phyloP scores from a whole-genome alignment of 2,113 vertebrate species.

The Catharus bicknelli region DNA sequence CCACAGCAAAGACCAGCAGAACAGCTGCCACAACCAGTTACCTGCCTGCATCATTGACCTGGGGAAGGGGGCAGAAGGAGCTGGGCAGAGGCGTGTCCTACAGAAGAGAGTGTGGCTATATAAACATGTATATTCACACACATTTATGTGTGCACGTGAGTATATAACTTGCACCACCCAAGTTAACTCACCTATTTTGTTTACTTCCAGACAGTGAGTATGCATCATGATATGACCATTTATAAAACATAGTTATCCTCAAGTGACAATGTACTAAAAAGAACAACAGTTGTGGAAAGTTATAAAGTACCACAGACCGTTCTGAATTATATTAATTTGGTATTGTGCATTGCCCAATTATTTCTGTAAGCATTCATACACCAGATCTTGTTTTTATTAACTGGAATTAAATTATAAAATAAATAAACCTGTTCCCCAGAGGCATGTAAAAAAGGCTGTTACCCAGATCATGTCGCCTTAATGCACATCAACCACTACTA shows the following conservation, averaged over 20 bases:
- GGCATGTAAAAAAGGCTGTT: neutral
- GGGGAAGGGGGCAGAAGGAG: neutral
- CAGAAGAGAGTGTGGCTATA: neutral
- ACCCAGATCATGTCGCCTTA: neutral
- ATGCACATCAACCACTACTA: neutral
- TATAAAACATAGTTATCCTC: neutral
- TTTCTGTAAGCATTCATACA: neutral
- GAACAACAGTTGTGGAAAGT: neutral
- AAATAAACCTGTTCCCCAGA: neutral
- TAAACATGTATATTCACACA: rapidly evolving
- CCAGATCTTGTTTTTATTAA: neutral
- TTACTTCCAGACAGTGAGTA: neutral
- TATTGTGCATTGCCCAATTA: neutral
- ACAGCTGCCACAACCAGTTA: neutral
- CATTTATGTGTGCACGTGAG: rapidly evolving
- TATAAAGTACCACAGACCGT: neutral
- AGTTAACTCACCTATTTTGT: neutral
- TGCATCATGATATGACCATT: neutral
- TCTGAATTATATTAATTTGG: neutral
- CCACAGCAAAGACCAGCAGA: neutral
- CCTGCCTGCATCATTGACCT: neutral
- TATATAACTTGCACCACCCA: neutral
- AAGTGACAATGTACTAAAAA: neutral
- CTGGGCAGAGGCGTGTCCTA: no score
- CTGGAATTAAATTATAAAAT: neutral